Conservation (phyloP, 1,140 invertebrate genomes). For the Aradophagus sp. region DNA sequence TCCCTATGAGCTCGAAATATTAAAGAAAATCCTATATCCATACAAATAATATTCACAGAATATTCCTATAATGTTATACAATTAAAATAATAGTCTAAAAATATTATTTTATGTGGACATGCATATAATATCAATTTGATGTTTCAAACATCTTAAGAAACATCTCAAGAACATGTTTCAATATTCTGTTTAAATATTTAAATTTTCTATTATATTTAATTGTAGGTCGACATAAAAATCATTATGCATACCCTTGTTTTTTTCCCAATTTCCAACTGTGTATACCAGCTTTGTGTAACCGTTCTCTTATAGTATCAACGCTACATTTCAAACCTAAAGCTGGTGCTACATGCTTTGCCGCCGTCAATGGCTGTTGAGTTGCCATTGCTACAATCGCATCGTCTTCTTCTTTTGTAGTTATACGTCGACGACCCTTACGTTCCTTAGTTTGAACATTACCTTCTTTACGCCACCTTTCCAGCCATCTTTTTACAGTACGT, state of each 20-base stretch:
- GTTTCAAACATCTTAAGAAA: no score
- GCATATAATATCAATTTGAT: no score
- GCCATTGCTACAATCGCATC: conserved; percentile 73
- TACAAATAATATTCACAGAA: no score
- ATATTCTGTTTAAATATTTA: no score
- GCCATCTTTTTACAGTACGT: conserved; percentile 72
- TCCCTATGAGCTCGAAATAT: no score
- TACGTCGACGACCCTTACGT: conserved; percentile 70
- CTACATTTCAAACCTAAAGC: conserved; percentile 72
- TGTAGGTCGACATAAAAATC: not conserved
- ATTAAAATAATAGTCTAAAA: no score
- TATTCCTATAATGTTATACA: no score
- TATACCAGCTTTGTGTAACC: conserved; percentile 72
- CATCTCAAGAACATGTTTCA: no score
- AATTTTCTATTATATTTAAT: no score
- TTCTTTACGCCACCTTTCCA: conserved; percentile 73
- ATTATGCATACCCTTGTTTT: conserved; percentile 66
- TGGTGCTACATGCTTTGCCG: conserved; percentile 71
- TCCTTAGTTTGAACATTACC: conserved; percentile 74
- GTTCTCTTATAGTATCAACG: conserved; percentile 72
- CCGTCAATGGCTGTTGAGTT: conserved; percentile 70
- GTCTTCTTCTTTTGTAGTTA: conserved; percentile 73
- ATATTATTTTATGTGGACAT: no score
- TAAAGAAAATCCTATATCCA: no score
- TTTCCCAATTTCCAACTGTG: conserved; percentile 74